phyloP scores from a whole-genome alignment of 1,140 invertebrate species.

The Cotesia glomerata region DNA sequence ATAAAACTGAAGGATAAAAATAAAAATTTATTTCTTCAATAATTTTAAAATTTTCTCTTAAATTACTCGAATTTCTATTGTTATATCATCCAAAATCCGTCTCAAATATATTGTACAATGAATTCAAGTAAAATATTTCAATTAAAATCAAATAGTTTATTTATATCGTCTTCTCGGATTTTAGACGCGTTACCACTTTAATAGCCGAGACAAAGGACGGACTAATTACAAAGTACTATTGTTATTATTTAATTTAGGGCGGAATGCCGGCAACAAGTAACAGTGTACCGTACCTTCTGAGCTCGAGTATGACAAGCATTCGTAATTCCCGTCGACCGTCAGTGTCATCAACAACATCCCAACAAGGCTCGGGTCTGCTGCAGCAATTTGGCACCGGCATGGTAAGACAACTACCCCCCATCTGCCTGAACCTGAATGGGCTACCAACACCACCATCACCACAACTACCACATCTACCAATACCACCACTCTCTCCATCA shows the following conservation, averaged over 20 bases:
- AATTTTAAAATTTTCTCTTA: no score
- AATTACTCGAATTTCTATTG: no score
- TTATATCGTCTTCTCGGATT: no score
- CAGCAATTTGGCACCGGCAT: constrained; percentile 86
- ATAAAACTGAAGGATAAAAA: no score
- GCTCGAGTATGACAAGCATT: constrained; percentile 82
- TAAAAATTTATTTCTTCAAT: no score
- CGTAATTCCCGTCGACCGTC: constrained; percentile 74
- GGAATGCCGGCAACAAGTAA: constrained; percentile 88
- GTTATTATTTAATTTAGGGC: constrained; percentile 64
- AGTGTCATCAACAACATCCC: constrained; percentile 63
- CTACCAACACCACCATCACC: constrained; percentile 47
- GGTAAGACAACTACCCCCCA: constrained; percentile 80
- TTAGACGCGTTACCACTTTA: no score
- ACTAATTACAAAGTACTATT: constrained; percentile 1
- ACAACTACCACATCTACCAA: constrained; percentile 34
- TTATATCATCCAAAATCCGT: no score
- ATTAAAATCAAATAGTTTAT: no score
- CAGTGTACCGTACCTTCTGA: constrained; percentile 83
- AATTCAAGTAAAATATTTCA: no score
- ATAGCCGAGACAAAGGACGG: no score
- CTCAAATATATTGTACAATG: no score
- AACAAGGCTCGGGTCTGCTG: constrained; percentile 76
- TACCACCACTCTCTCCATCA: constrained; percentile 64
- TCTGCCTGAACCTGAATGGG: constrained; percentile 70